These are phyloP conservation scores for Heterocephalus glaber DNA, from an alignment of 2,113 vertebrate species.

Conservation along the genomic window DNA sequence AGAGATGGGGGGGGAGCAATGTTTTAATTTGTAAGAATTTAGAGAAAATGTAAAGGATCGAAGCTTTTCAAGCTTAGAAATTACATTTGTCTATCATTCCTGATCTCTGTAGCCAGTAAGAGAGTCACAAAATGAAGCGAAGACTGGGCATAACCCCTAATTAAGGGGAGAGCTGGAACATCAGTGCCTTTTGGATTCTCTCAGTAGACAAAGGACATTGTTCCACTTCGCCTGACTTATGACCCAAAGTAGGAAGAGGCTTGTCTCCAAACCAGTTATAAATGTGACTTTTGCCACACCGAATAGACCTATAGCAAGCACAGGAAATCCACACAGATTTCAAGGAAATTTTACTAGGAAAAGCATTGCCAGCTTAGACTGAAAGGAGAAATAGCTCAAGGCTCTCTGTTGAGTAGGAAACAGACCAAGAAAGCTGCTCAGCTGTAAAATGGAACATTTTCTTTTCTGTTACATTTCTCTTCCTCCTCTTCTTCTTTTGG, in stretches of 20 bases:
- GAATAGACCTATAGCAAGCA: background rate
- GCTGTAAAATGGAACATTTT: background rate
- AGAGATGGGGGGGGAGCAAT: background rate
- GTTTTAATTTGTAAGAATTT: constrained; percentile 15
- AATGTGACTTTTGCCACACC: background rate
- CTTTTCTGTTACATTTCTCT: background rate
- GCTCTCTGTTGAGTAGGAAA: background rate
- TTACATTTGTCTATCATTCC: constrained; percentile 7
- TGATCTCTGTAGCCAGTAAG: background rate
- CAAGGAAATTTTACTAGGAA: background rate
- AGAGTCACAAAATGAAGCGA: constrained; percentile 4
- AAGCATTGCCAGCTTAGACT: background rate
- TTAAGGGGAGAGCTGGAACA: background rate
- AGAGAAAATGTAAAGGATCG: background rate
- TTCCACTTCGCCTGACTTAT: background rate
- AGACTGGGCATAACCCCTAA: background rate
- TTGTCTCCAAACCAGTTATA: background rate
- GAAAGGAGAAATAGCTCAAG: background rate
- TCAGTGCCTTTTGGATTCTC: background rate
- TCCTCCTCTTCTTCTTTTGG: background rate
- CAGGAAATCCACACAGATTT: constrained; percentile 11
- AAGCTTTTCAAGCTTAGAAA: background rate
- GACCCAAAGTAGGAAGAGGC: background rate
- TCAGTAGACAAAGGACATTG: background rate
- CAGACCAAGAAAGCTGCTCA: background rate